Evolutionary conservation across 2,113 vertebrate genomes (phyloP), one percentile per base, ranked within the genome.

Genomic region (Neotoma lepida): DNA sequence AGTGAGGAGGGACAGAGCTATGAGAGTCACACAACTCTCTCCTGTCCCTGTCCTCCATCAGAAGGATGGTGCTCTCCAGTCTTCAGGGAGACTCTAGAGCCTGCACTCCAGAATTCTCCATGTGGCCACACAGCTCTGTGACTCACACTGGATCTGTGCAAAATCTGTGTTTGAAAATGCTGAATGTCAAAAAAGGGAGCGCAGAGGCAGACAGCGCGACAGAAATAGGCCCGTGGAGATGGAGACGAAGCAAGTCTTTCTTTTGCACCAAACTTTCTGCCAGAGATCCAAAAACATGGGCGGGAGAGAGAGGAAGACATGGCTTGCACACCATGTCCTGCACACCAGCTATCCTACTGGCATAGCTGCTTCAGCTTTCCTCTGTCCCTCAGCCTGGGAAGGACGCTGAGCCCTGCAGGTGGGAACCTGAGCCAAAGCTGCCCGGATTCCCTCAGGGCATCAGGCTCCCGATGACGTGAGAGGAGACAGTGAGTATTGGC

Each of bases 171-270:
- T 86, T 95, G 96, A 95, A 96, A 95, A 94, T 35, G 95, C 97
- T 97, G 95, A 92, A 78, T 70, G 96, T 93, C 93, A 93, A 73
- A 95, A 86, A 95, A 95, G 96, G 96, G 82, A 93, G 94, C 90
- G 71, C 93, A 95, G 86, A 84, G 90, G 92, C 41, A 82, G 89
- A 77, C 93, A 85, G 22, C 4, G 7, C 2, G 91, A 96, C 93
- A 77, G 96, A 94, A 93, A 97, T 88, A 96, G 96, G 94, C 82
- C 20, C 58, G 8, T 4, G 71, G 58, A 64, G 88, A 63, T 4
- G 4, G 78, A 28, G 92, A 94, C 26, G 94, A 90, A 54, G 76
- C 1, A 9, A 46, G 73, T 51, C 96, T 91, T 89, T 63, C n/a
- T 91, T 78, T 35, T 41, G 95, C 93, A 74, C 2, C 41, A 93